phyloP scores from a whole-genome alignment of 2,888 invertebrate genomes.

The Microctonus hyperodae region DNA sequence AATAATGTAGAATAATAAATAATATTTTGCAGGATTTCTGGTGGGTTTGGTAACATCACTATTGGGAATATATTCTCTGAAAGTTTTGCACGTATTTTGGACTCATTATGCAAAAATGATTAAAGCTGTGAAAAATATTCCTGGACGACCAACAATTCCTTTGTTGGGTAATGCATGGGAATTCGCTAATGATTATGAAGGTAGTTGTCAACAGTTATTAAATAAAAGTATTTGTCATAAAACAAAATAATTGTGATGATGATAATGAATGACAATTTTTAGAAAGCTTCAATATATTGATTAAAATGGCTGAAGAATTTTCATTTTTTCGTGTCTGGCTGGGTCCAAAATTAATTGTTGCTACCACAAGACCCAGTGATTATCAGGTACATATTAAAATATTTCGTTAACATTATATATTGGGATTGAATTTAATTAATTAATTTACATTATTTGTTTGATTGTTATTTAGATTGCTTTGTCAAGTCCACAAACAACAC shows the following conservation, averaged over 20 bases:
- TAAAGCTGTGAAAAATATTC: slow-evolving; percentile 6
- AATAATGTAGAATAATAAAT: too few relatives aligned
- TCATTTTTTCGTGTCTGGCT: neutral
- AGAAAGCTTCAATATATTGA: neutral
- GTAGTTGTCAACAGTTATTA: too few relatives aligned
- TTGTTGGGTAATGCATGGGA: slow-evolving; percentile 17
- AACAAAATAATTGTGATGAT: too few relatives aligned
- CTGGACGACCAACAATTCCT: slow-evolving; percentile 19
- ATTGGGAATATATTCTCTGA: neutral
- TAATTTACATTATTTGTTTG: too few relatives aligned
- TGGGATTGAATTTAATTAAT: too few relatives aligned
- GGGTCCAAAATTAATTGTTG: neutral
- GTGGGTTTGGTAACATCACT: neutral
- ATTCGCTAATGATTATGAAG: slow-evolving; percentile 1
- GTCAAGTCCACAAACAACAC: neutral
- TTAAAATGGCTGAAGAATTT: neutral
- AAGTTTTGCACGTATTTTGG: neutral
- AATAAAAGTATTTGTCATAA: too few relatives aligned
- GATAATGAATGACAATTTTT: too few relatives aligned
- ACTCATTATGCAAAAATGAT: neutral
- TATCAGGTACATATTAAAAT: neutral
- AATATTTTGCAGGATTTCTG: neutral
- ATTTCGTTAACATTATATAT: too few relatives aligned
- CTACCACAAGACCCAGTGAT: neutral
- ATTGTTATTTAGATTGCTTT: neutral